A percentile compares a stretch with the other conserved stretches of the same genome.
Conservation (phyloP, 2,113 vertebrate genomes). For the Larimichthys polyactis region DNA sequence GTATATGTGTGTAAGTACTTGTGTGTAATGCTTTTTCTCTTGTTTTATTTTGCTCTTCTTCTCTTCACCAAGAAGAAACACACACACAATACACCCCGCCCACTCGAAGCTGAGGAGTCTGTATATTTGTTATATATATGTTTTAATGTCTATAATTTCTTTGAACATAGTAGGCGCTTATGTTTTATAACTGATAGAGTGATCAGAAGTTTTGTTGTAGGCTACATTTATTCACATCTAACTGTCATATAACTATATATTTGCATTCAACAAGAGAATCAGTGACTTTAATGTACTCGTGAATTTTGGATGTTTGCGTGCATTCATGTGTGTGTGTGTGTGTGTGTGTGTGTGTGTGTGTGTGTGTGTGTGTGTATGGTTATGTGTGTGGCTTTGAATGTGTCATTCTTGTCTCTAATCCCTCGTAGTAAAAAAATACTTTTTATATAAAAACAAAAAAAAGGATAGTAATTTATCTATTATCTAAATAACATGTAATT, state of each 20-base stretch:
- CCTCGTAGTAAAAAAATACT: slow-evolving; percentile 63
- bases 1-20: slow-evolving; percentile 61
- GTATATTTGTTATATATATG: slow-evolving; percentile 80
- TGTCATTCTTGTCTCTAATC: slow-evolving; percentile 63
- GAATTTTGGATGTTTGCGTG: slow-evolving; percentile 28
- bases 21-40: slow-evolving; percentile 3
- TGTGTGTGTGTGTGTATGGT: slow-evolving; percentile 17
- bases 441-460: slow-evolving; percentile 76
- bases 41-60: slow-evolving; percentile 7
- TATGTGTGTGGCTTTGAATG: slow-evolving; percentile 56
- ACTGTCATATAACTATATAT: slow-evolving; percentile 51
- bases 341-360: slow-evolving; percentile 10
- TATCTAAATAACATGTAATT: slow-evolving; percentile 83
- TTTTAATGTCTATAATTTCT: slow-evolving; percentile 77
- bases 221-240: slow-evolving; percentile 72
- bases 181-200: slow-evolving; percentile 63
- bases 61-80: slow-evolving; percentile 28
- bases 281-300: slow-evolving; percentile 7
- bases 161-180: slow-evolving; percentile 62
- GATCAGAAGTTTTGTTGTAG: slow-evolving; percentile 62
- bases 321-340: slow-evolving; percentile 7
- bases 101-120: slow-evolving; percentile 51
- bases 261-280: slow-evolving; percentile 52
- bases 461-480: slow-evolving; percentile 85
- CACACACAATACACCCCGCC: slow-evolving; percentile 39